These are phyloP conservation scores for Leuciscus idus DNA, from an alignment of 2,113 vertebrate species.

Conservation along the genomic window DNA sequence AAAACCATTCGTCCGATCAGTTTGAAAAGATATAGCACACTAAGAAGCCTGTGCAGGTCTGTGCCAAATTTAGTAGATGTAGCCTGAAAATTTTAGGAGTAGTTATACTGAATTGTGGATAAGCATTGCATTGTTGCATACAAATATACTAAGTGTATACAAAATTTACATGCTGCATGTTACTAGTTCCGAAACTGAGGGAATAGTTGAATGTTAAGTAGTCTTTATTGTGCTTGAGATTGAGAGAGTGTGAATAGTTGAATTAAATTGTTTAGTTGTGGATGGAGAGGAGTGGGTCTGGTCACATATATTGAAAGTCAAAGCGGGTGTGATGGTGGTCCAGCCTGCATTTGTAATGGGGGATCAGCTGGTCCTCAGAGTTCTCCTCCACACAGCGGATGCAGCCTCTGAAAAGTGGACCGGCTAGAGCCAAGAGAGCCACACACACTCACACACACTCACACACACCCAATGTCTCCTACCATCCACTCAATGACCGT, in stretches of 20 bases:
- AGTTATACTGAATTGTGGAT: not conserved
- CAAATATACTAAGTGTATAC: not conserved
- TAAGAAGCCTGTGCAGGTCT: no score
- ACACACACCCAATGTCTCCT: slow-evolving; percentile 73
- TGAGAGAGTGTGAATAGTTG: slow-evolving; percentile 12
- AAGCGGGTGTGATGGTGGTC: slow-evolving; percentile 78
- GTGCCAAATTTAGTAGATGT: not conserved
- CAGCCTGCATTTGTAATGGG: slow-evolving; percentile 80
- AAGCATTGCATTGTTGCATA: not conserved
- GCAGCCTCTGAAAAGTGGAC: slow-evolving; percentile 86
- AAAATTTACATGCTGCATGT: not conserved
- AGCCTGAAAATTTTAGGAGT: not conserved
- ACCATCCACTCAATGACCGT: slow-evolving; percentile 79
- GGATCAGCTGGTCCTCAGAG: slow-evolving; percentile 80
- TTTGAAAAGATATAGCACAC: no score
- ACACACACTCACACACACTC: not conserved
- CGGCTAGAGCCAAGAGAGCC: slow-evolving; percentile 74
- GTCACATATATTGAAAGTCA: slow-evolving; percentile 60
- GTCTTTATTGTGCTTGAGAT: slow-evolving; percentile 36
- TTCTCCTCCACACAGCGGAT: slow-evolving; percentile 82
- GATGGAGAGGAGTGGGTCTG: slow-evolving; percentile 8
- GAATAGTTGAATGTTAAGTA: not conserved
- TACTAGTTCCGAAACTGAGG: not conserved
- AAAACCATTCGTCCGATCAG: no score
- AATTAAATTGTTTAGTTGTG: slow-evolving; percentile 9